Evolutionary conservation across 2,888 invertebrate genomes (phyloP).

Genomic region (Panzeria rudis): DNA sequence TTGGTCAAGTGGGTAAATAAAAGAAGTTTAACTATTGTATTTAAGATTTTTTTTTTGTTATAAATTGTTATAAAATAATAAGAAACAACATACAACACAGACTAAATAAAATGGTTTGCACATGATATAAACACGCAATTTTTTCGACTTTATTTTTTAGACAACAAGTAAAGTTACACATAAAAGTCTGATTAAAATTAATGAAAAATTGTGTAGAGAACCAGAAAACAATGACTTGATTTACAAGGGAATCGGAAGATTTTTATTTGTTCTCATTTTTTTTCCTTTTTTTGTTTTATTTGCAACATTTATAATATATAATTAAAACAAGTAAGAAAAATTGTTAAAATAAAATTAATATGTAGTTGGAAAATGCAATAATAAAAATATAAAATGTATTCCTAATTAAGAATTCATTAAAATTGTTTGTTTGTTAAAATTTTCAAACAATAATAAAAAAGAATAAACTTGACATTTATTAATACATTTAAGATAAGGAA

Average conservation of each 20-base stretch:
- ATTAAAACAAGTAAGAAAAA: slow-evolving; percentile 33
- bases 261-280: slow-evolving; percentile 23
- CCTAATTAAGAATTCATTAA: slow-evolving; percentile 52
- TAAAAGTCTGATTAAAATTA: slow-evolving; percentile 59
- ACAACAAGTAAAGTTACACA: slow-evolving; percentile 58
- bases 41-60: not conserved
- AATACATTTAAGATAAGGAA: slow-evolving; percentile 13
- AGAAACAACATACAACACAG: slow-evolving; percentile 13
- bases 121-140: slow-evolving; percentile 67
- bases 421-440: not conserved
- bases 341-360: slow-evolving; percentile 19
- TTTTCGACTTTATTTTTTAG: slow-evolving; percentile 21
- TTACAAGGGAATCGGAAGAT: slow-evolving; percentile 55
- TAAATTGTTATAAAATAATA: slow-evolving; percentile 53
- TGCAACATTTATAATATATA: slow-evolving; percentile 48
- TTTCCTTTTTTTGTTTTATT: not conserved
- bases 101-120: slow-evolving; percentile 45
- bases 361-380: slow-evolving; percentile 7
- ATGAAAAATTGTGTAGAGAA: slow-evolving; percentile 58
- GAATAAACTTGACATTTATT: slow-evolving; percentile 35
- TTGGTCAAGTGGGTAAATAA: no score
- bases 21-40: not conserved
- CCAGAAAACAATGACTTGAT: slow-evolving; percentile 65
- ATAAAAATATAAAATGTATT: slow-evolving; percentile 10
- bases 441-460: not conserved